Percentiles rank a stretch among this genome's conserved stretches.
Evolutionary conservation across 2,113 vertebrate species (phyloP).

Genomic region (Hydrochoerus hydrochaeris): DNA sequence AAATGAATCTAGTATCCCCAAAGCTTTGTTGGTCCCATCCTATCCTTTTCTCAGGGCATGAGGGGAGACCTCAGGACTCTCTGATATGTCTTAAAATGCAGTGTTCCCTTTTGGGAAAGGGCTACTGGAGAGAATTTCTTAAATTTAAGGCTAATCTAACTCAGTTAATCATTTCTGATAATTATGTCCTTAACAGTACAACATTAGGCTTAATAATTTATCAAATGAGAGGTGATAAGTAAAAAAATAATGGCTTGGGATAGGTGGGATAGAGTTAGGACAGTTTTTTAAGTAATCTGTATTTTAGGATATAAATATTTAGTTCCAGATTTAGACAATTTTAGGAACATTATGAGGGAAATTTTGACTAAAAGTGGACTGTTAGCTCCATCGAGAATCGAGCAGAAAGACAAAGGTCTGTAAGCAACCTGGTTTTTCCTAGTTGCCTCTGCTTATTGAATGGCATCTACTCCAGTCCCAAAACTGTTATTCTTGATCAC

Average conservation of each 20-base stretch:
- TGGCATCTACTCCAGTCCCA: neutral
- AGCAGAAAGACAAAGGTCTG: neutral
- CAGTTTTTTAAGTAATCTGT: neutral
- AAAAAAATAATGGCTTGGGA: neutral
- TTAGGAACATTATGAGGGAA: neutral
- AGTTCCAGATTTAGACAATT: neutral
- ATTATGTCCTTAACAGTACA: constrained; percentile 79
- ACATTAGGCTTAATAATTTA: constrained; percentile 85
- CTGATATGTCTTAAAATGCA: constrained; percentile 9
- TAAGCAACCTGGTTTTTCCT: neutral
- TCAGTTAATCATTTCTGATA: constrained; percentile 84
- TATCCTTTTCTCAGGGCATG: neutral
- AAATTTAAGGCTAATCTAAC: constrained; percentile 76
- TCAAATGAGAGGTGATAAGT: constrained; percentile 62
- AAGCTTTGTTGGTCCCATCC: neutral
- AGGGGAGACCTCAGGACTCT: neutral
- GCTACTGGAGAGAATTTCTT: constrained; percentile 53
- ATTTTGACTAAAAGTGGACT: neutral
- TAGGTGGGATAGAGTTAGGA: neutral
- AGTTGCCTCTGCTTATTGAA: neutral
- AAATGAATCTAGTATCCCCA: neutral
- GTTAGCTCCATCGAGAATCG: neutral
- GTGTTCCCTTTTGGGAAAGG: neutral
- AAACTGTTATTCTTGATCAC: neutral
- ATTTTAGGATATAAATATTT: neutral